phyloP scores from a whole-genome alignment of 1,140 invertebrate genomes.

The Heterodera carotae region DNA sequence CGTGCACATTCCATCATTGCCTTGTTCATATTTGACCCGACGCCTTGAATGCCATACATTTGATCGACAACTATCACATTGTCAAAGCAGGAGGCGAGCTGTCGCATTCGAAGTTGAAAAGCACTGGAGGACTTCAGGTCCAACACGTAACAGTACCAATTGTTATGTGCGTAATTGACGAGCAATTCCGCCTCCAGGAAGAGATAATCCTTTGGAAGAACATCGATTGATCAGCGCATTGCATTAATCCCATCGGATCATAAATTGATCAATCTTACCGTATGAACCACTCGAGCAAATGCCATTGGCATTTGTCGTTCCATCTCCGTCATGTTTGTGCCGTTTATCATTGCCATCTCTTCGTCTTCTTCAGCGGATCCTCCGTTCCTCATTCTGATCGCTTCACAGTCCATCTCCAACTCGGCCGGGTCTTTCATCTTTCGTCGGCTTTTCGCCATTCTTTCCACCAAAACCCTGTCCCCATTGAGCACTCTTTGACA shows the following conservation, averaged over 20 bases:
- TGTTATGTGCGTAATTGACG: constrained; percentile 39
- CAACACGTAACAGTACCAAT: constrained; percentile 47
- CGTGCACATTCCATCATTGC: constrained; percentile 38
- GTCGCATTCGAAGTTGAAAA: constrained; percentile 39
- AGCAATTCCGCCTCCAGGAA: constrained; percentile 47
- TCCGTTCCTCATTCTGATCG: neutral
- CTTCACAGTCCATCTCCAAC: neutral
- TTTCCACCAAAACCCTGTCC: neutral
- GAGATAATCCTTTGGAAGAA: constrained; percentile 40
- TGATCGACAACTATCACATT: constrained; percentile 36
- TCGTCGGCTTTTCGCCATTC: neutral
- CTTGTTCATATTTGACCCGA: constrained; percentile 36
- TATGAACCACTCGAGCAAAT: neutral
- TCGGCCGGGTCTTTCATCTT: neutral
- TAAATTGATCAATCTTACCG: too few relatives aligned
- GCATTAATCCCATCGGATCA: too few relatives aligned
- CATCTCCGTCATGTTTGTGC: neutral
- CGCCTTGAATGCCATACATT: constrained; percentile 32
- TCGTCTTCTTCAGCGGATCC: neutral
- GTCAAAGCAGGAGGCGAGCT: constrained; percentile 38
- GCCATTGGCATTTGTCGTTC: neutral
- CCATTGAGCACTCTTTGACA: neutral
- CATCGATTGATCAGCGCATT: neutral
- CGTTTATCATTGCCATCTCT: too few relatives aligned
- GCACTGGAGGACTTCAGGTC: constrained; percentile 35